Evolutionary conservation across 1,140 invertebrate genomes (phyloP), one percentile per base, ranked within the genome.

Genomic region (Sitodiplosis mosellana): DNA sequence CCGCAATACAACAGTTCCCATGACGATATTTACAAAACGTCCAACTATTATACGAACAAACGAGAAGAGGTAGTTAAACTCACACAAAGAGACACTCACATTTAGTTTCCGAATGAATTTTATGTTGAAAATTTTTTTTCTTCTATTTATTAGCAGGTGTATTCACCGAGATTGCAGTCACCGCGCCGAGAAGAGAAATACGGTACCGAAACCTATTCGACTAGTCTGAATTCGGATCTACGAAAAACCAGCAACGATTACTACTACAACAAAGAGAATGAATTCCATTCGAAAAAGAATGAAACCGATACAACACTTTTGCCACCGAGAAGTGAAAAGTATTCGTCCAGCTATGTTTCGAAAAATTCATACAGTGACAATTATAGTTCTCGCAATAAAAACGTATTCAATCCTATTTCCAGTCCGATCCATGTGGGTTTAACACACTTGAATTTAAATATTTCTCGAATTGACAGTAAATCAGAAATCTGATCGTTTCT

Each of bases 211-310:
- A 15, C 33, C 2, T 37, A 42, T 12, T 49, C 33, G 7, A 53
- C 33, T 59, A 6, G 61, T 59, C n/a, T 33, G 20, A 42, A 61
- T 61, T 33, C 60, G 58, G n/a, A 60, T 56, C 49, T 48, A 53
- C n/a, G 57, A 56, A 6, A 60, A 59, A 38, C 53, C 51, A 6
- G 7, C 18, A 63, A 61, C 48, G 61, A 64, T 44, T 64, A 64
- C 44, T 64, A 64, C 59, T 64, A 59, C 48, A 61, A 64, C 53
- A 64, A 64, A 54, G 61, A 64, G 49, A 63, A 61, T 41, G 61
- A 64, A 21, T 47, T 64, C 11, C 61, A 61, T 34, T 55, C 52
- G 22, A 57, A 53, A 34, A 51, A 56, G 12, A 53, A 56, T 1
- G 40, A 48, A 19, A 52, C 18, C 0, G 53, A 55, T 19, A 18